A percentile compares a stretch with the other conserved stretches of the same genome.
Conservation (phyloP, 2,797 vertebrate genomes). For the Neosilurus hyrtlii region DNA sequence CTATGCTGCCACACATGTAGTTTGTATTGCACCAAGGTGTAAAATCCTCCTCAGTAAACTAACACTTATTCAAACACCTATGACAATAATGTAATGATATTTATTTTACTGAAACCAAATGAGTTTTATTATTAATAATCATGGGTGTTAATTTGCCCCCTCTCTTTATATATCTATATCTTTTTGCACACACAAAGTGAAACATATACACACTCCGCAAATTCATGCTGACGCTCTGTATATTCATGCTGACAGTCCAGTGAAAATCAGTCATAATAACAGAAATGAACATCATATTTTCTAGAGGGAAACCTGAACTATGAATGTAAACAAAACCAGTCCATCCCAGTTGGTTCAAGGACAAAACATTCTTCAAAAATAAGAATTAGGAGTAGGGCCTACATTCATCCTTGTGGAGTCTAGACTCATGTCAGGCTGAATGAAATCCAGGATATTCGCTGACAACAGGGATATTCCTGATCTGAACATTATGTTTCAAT, state of each 20-base stretch:
- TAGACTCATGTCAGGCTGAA: background rate
- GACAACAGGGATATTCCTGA: constrained; percentile 30
- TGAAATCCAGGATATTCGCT: constrained; percentile 11
- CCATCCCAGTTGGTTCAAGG: background rate
- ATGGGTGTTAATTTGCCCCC: background rate
- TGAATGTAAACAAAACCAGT: constrained; percentile 20
- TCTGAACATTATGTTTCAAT: constrained; percentile 27
- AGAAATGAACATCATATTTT: constrained; percentile 12
- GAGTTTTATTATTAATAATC: background rate
- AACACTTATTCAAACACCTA: background rate
- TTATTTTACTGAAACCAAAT: background rate
- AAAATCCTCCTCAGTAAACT: background rate
- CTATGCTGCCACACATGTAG: background rate
- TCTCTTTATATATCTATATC: background rate
- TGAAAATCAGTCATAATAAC: background rate
- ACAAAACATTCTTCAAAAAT: constrained; percentile 20
- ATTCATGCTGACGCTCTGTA: background rate
- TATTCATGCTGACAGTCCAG: constrained; percentile 3
- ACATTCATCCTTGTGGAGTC: constrained; percentile 12
- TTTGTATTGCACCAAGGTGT: constrained; percentile 3
- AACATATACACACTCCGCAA: background rate
- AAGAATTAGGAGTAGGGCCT: constrained; percentile 9
- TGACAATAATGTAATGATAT: background rate
- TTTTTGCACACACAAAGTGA: background rate
- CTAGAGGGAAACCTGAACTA: background rate